A percentile compares a stretch with the other conserved stretches of the same genome.
phyloP scores from a whole-genome alignment of 2,888 invertebrate species.

The Troides aeacus region DNA sequence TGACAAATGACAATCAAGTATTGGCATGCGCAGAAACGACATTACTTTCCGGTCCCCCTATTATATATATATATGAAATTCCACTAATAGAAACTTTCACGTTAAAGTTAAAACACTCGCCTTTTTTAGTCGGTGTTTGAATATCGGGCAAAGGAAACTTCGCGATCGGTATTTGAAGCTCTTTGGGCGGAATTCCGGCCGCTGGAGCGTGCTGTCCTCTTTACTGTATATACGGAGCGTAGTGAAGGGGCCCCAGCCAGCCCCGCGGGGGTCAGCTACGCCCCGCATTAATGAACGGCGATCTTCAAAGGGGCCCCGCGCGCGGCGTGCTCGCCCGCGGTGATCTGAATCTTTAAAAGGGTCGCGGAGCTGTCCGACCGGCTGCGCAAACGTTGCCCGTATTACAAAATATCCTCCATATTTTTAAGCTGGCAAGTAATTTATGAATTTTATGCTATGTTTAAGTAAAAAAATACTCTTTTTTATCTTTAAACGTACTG shows the following conservation, averaged over 20 bases:
- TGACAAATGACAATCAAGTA: too few species aligned
- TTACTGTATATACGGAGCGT: slow-evolving; percentile 26
- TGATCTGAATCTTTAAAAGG: slow-evolving; percentile 74
- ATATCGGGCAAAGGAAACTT: too few species aligned
- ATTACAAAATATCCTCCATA: slow-evolving; percentile 10
- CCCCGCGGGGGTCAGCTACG: slow-evolving; percentile 61
- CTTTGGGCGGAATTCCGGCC: neutral
- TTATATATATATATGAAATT: too few species aligned
- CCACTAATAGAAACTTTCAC: too few species aligned
- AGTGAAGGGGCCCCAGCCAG: slow-evolving; percentile 34
- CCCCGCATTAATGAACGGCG: slow-evolving; percentile 74
- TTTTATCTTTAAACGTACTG: too few species aligned
- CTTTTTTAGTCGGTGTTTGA: too few species aligned
- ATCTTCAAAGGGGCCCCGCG: slow-evolving; percentile 71
- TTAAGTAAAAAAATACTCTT: too few species aligned
- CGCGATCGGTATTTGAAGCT: too few species aligned
- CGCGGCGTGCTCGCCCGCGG: slow-evolving; percentile 55
- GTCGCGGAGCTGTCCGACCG: slow-evolving; percentile 38
- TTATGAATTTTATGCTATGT: too few species aligned
- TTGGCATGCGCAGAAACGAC: too few species aligned
- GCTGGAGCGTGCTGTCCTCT: neutral
- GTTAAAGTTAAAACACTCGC: too few species aligned
- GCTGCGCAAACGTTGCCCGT: slow-evolving; percentile 27
- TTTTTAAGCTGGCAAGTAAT: neutral
- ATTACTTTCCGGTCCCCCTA: too few species aligned